A percentile compares a stretch with the other conserved stretches of the same genome.
Evolutionary conservation across 1,140 invertebrate genomes (phyloP).

Genomic region (Bombus confusus): DNA sequence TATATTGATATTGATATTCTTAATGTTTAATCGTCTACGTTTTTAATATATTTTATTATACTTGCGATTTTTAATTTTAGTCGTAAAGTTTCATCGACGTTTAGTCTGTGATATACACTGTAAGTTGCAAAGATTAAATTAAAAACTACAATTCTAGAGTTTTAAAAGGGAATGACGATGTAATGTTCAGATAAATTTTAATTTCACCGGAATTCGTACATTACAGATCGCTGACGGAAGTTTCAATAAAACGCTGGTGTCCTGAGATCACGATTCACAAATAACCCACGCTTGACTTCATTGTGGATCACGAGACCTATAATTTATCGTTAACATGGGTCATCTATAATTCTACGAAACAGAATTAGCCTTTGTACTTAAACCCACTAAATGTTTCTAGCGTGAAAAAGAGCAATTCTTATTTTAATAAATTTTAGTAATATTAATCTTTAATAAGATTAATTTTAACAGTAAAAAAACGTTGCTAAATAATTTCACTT

Average conservation of each 20-base stretch:
- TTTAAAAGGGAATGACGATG: background rate
- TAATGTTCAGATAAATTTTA: background rate
- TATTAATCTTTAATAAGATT: background rate
- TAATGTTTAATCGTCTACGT: no score
- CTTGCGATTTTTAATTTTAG: no score
- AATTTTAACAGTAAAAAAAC: no score
- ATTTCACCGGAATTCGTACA: slow-evolving; percentile 9
- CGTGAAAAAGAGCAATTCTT: no score
- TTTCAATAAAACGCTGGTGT: slow-evolving; percentile 21
- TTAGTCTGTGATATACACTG: no score
- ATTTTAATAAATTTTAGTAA: no score
- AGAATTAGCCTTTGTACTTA: background rate
- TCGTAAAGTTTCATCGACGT: no score
- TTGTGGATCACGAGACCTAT: background rate
- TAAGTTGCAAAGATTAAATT: background rate
- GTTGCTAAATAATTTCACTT: no score
- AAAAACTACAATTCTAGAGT: background rate
- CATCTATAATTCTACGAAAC: slow-evolving; percentile 1
- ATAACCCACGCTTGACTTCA: slow-evolving; percentile 6
- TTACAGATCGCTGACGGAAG: background rate
- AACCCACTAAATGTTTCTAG: no score
- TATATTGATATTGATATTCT: no score
- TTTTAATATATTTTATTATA: no score
- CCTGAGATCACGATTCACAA: slow-evolving; percentile 22
- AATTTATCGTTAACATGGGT: background rate